These are phyloP conservation scores for Pseudomyrmex concolor DNA, from an alignment of 1,140 invertebrate genomes.

Conservation along the genomic window DNA sequence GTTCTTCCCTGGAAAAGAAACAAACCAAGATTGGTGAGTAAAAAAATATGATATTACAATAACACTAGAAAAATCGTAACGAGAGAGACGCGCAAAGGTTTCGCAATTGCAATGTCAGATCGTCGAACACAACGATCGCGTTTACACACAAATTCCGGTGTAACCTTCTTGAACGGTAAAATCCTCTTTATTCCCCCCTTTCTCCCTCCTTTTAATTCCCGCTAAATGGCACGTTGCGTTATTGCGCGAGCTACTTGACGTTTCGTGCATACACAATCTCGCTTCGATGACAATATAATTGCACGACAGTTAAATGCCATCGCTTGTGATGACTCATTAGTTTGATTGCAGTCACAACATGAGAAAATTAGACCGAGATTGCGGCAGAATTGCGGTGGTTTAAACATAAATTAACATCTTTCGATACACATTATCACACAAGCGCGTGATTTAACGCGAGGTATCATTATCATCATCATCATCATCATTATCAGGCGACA, in stretches of 20 bases:
- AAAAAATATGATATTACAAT: too few species aligned
- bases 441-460: too few species aligned
- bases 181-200: too few species aligned
- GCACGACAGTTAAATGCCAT: slow-evolving; percentile 47
- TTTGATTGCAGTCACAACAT: slow-evolving; percentile 52
- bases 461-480: too few species aligned
- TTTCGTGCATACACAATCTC: slow-evolving; percentile 27
- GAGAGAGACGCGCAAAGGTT: too few species aligned
- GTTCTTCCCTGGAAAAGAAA: slow-evolving; percentile 96
- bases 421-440: too few species aligned
- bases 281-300: slow-evolving; percentile 36
- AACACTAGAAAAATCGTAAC: too few species aligned
- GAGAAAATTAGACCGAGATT: slow-evolving; percentile 67
- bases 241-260: slow-evolving; percentile 11
- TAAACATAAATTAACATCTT: background rate
- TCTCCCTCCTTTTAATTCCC: background rate
- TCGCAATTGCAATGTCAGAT: background rate
- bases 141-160: too few species aligned
- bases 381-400: slow-evolving; percentile 49
- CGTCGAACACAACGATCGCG: background rate
- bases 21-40: slow-evolving; percentile 48
- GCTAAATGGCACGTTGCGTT: slow-evolving; percentile 5
- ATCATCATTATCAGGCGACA: too few species aligned
- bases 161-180: too few species aligned
- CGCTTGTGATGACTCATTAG: slow-evolving; percentile 1